phyloP scores from a whole-genome alignment of 2,888 invertebrate species.

The Spodoptera exigua region DNA sequence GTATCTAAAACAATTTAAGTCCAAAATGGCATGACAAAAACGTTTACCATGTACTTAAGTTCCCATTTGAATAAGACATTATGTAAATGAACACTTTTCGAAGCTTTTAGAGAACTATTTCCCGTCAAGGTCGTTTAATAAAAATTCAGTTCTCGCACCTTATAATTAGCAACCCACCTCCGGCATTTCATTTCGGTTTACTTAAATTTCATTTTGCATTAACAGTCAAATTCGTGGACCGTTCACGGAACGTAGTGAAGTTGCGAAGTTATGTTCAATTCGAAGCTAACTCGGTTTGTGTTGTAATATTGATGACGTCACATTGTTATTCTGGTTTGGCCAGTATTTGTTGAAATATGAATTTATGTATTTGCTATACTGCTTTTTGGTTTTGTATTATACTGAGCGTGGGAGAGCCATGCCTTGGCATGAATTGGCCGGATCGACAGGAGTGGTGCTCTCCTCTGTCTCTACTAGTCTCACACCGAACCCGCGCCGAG shows the following conservation, averaged over 20 bases:
- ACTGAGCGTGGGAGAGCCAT: too few relatives aligned
- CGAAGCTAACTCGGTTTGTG: constrained; percentile 64
- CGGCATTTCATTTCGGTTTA: constrained; percentile 53
- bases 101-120: constrained; percentile 70
- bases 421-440: too few relatives aligned
- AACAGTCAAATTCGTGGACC: constrained; percentile 48
- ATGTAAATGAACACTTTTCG: constrained; percentile 70
- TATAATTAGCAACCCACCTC: constrained; percentile 55
- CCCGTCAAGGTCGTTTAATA: constrained; percentile 60
- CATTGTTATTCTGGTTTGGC: too few relatives aligned
- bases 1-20: constrained; percentile 39
- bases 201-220: constrained; percentile 55
- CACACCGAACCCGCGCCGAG: too few relatives aligned
- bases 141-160: constrained; percentile 58
- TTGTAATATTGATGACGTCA: constrained; percentile 36
- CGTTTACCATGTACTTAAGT: constrained; percentile 65
- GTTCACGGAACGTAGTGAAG: constrained; percentile 54
- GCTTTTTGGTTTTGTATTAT: too few relatives aligned
- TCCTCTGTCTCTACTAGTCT: too few relatives aligned
- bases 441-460: too few relatives aligned
- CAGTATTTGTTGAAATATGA: too few relatives aligned
- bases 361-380: too few relatives aligned
- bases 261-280: constrained; percentile 63
- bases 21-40: constrained; percentile 65
- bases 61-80: constrained; percentile 67